Percentiles rank a stretch among this genome's conserved stretches.
Conservation (phyloP, 2,888 invertebrate species). For the Leucophora obtusa region DNA sequence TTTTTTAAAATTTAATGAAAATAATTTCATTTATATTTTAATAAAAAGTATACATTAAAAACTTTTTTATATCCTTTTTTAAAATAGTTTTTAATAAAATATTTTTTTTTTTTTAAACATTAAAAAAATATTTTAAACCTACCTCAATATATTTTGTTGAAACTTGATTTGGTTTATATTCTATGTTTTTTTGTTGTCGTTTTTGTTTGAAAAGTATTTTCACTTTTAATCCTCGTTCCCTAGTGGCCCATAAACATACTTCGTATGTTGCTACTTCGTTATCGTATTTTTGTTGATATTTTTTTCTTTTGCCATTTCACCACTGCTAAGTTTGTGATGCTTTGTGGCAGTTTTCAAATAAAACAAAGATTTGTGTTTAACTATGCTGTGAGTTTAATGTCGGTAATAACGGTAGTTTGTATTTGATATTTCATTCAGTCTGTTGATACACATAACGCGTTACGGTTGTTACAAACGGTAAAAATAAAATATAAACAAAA, state of each 20-base stretch:
- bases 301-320: slow-evolving; percentile 57
- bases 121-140: slow-evolving; percentile 30
- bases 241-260: neutral
- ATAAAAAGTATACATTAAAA: no score
- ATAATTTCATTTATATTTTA: no score
- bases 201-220: neutral
- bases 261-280: neutral
- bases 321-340: slow-evolving; percentile 35
- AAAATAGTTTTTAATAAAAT: neutral
- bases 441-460: slow-evolving; percentile 45
- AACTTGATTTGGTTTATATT: slow-evolving; percentile 20
- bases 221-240: neutral
- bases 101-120: neutral
- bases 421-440: slow-evolving; percentile 51
- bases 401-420: slow-evolving; percentile 34
- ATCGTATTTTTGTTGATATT: slow-evolving; percentile 3
- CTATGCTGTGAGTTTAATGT: slow-evolving; percentile 6
- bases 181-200: slow-evolving; percentile 57
- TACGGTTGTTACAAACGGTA: slow-evolving; percentile 52
- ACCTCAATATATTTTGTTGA: slow-evolving; percentile 37
- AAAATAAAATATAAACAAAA: slow-evolving; percentile 10
- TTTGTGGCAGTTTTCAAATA: slow-evolving; percentile 22
- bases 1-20: no score
- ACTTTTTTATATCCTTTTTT: no score
- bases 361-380: slow-evolving; percentile 14